Evolutionary conservation across 2,113 vertebrate genomes (phyloP), one percentile per base, ranked within the genome.

Genomic region (Aptenodytes patagonicus): DNA sequence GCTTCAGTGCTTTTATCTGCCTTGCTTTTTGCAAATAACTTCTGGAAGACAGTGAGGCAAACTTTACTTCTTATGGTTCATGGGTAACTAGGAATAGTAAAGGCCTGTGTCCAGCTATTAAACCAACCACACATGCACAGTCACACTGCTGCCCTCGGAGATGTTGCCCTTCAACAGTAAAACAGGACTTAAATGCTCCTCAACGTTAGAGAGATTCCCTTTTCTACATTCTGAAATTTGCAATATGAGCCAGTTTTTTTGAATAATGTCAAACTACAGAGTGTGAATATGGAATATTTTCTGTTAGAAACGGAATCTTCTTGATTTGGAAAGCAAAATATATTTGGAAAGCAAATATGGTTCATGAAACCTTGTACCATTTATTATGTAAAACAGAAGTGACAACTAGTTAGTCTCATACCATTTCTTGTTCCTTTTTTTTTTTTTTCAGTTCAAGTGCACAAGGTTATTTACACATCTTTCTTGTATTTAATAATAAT

Each of bases 51-150:
- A 44, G 22, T 2, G 4, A 83, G 26, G 9, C 31, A 65, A 21
- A 49, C 29, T 49, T 86, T 54, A 9, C 8, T 57, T 36, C 8
- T 75, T 72, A 6, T 26, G 31, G 16, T 57, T 89, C 66, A 28
- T 12, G 31, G 9, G 13, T 32, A 73, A 47, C 7, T 22, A 24
- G 46, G 64, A 70, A 32, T 42, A 70, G 17, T 28, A 83, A 83
- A 79, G 32, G 42, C 25, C 51, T 18, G 7, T 36, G n/a, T 51
- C 24, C 13, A 3, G 24, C 36, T 76, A 2, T 60, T 49, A 60
- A 54, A 60, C 16, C 32, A 61, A 31, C 17, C 0, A 1, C 51
- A 19, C 1, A 0, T 46, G 12, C 24, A n/a, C 28, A 32, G 1
- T 31, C 25, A 10, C 21, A 15, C 28, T 34, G 3, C 57, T 71